Evolutionary conservation across 2,797 vertebrate species (phyloP), one percentile per base, ranked within the genome.

Genomic region (Amphiprion clarkii): DNA sequence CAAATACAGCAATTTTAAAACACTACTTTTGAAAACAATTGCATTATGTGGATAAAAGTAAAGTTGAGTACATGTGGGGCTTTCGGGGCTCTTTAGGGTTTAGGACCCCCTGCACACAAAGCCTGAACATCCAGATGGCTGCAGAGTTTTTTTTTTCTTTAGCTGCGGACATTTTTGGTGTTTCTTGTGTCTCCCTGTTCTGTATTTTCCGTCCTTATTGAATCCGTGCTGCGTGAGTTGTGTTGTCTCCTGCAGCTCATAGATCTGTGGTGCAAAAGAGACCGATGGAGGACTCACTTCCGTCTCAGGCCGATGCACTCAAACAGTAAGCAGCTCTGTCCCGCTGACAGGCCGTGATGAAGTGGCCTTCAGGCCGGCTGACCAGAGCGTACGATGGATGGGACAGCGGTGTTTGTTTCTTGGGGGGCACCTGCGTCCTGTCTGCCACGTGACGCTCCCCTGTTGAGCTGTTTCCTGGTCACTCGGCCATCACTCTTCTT

Each of bases 261-360:
- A 59, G 54, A 36, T 55, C 68, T 60, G 68, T 29, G 48, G 31
- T 13, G 46, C 23, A 64, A 54, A 69, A 66, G 58, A 78, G 61
- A 82, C 44, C 64, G 80, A 81, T 76, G 63, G 75, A 78, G 71
- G 49, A 51, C 36, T 81, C 63, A 51, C 25, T 80, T 52, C n/a
- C 21, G 33, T 78, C 79, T 71, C 76, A 65, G 82, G 67, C 76
- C 65, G 61, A 25, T 67, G 83, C 62, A 73, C 78, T 79, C 78
- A 69, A 65, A 87, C 85, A 71, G 83, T 54, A 72, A 81, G 76
- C 71, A 21, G 69, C 76, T 81, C 71, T 76, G 87, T 89, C 67
- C 75, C 62, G 36, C 23, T 84, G 92, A 90, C 89, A 91, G 85
- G 64, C 76, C 9, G 12, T 83, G 90, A 94, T 89, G 88, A 85